Base-by-base conservation (phyloP, 1,140 invertebrate genomes). In the Nephila pilipes region DNA sequence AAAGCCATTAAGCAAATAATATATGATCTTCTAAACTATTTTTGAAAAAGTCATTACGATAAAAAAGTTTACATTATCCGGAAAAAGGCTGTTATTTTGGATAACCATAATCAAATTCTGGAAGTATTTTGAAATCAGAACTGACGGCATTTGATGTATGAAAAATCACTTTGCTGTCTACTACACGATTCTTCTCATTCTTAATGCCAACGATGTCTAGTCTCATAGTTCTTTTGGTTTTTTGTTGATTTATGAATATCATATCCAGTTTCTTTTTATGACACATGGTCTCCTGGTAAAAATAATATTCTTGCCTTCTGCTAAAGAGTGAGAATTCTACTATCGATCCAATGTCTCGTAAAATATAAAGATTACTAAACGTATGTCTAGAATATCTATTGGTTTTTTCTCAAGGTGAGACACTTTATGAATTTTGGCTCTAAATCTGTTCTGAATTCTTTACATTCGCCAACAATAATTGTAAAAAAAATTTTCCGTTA, bases 191-290 rank as follows among this genome's bases (percentile, higher is more conserved):
- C 32, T 0, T 75, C 16, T 16, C 29, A 22, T 75, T 14, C 18
- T 36, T 75, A 18, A 16, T 18, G 14, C 69, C 12, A 18, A 29
- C 32, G 14, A 60, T 60, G 58, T 60, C 58, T 60, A 60, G 58
- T 22, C 58, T 20, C 18, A 20, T 1, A 60, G 58, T 60, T 22
- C 16, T 75, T 75, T 32, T 75, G 2, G 29, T 46, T 32, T 75
- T 75, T 75, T 75, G 65, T 75, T 36, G 14, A 75, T 75, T 75
- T 75, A 75, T 75, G 69, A 75, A 75, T 14, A 75, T 32, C 69
- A 14, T 32, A 75, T 75, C 69, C 69, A 32, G 69, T 75, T 36
- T 18, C 29, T 75, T 75, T 75, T 75, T 32, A 36, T 75, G 32
- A 36, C 69, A 36, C 69, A 75, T 75, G 69, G 16, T 75, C 18